A percentile compares a stretch with the other conserved stretches of the same genome.
These are phyloP conservation scores for Colius striatus DNA, from an alignment of 2,113 vertebrate genomes.

Conservation along the genomic window DNA sequence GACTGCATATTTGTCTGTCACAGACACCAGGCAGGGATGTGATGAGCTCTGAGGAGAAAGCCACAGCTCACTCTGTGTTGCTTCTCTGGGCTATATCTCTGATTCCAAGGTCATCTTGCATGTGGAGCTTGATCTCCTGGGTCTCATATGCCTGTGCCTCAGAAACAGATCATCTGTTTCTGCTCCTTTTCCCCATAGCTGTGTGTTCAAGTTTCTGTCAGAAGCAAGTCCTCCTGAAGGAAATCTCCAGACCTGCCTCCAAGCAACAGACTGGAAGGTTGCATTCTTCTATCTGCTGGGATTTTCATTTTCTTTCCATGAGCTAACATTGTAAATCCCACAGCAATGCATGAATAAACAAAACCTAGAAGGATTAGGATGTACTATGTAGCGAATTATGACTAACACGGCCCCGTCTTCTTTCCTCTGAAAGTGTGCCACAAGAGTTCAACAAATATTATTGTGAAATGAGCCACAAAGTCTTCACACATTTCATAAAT, in stretches of 20 bases:
- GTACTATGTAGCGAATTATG: conserved; percentile 72
- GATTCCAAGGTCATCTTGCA: background rate
- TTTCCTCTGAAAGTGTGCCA: conserved; percentile 73
- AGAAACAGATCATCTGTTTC: background rate
- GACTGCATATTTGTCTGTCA: fast-evolving
- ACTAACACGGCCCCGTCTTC: conserved; percentile 69
- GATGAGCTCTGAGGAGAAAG: background rate
- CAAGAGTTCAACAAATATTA: conserved; percentile 73
- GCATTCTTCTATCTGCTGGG: conserved; percentile 61
- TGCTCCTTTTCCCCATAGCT: background rate
- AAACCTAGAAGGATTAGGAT: conserved; percentile 74
- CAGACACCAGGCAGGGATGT: background rate
- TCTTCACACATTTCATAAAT: conserved; percentile 62
- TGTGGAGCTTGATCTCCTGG: background rate
- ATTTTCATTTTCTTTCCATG: conserved; percentile 71
- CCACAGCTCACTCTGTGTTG: fast-evolving
- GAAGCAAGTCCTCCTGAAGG: conserved; percentile 8
- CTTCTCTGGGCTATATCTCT: background rate
- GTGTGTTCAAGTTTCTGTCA: background rate
- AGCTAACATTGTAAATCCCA: conserved; percentile 73
- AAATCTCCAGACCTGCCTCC: conserved; percentile 69
- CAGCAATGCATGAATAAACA: conserved; percentile 76
- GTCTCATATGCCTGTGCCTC: background rate
- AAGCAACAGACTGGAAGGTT: conserved; percentile 64
- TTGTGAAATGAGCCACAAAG: conserved; percentile 72